These are phyloP conservation scores for Rousettus leschenaultii DNA, from an alignment of 2,113 vertebrate species.

Conservation along the genomic window DNA sequence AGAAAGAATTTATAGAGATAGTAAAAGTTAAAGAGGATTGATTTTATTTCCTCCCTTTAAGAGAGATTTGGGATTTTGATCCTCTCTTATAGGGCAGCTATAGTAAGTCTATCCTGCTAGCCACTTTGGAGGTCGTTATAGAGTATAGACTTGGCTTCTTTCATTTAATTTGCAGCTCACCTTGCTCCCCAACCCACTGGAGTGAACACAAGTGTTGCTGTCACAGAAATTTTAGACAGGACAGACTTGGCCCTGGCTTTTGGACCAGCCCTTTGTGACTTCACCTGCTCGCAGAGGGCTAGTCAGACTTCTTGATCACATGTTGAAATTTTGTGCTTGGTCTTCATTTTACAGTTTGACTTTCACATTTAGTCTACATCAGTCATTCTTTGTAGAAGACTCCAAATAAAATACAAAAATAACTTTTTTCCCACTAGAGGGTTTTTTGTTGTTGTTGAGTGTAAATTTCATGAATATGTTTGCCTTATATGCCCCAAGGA, in stretches of 20 bases:
- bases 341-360: not conserved
- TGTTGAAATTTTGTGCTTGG: not conserved
- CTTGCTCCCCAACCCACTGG: not conserved
- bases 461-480: not conserved
- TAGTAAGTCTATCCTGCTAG: not conserved
- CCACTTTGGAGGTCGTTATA: not conserved
- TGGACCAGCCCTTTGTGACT: not conserved
- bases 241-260: not conserved
- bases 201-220: not conserved
- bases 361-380: not conserved
- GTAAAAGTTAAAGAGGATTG: not conserved
- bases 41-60: conserved; percentile 24
- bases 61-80: conserved; percentile 25
- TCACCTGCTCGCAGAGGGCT: not conserved
- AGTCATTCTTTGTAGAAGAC: conserved; percentile 14
- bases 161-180: not conserved
- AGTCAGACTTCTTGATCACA: not conserved
- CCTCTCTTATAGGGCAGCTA: not conserved
- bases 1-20: not conserved
- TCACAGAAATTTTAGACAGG: not conserved
- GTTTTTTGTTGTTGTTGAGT: not conserved
- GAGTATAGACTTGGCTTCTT: not conserved
- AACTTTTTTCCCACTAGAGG: not conserved
- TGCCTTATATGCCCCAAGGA: not conserved
- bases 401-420: conserved; percentile 16